Conservation (phyloP, 2,888 invertebrate genomes). For the Drosophila sordidula region DNA sequence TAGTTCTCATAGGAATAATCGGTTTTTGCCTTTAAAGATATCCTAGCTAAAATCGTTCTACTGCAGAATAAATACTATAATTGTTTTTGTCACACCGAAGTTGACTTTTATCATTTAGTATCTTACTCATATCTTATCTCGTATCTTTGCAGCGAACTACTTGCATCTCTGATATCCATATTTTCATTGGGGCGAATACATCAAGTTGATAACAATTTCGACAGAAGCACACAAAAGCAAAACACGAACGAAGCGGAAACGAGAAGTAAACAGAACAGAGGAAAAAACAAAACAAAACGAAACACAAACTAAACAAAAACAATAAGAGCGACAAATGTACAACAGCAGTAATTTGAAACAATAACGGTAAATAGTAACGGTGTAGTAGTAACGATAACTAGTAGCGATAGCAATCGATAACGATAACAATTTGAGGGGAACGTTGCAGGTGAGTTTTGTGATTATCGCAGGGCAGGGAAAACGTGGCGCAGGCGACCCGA, state of each 20-base stretch:
- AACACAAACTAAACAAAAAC: too few species aligned
- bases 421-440: conserved; percentile 28
- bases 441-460: conserved; percentile 57
- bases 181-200: background rate
- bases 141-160: conserved; percentile 45
- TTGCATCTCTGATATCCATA: conserved; percentile 48
- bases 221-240: conserved; percentile 8
- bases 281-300: background rate
- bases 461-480: conserved; percentile 42
- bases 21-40: too few species aligned
- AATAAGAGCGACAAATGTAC: background rate
- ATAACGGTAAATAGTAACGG: conserved; percentile 29
- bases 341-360: conserved; percentile 18
- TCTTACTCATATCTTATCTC: too few species aligned
- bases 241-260: background rate
- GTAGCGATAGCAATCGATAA: conserved; percentile 6
- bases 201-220: background rate
- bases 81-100: too few species aligned
- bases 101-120: too few species aligned
- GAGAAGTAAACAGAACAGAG: background rate
- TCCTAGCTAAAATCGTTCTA: too few species aligned
- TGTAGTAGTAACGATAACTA: conserved; percentile 18
- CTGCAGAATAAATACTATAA: too few species aligned
- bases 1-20: too few species aligned
- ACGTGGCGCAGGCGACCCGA: conserved; percentile 29